phyloP scores from a whole-genome alignment of 2,888 invertebrate species.

The Drosophila pegasa region DNA sequence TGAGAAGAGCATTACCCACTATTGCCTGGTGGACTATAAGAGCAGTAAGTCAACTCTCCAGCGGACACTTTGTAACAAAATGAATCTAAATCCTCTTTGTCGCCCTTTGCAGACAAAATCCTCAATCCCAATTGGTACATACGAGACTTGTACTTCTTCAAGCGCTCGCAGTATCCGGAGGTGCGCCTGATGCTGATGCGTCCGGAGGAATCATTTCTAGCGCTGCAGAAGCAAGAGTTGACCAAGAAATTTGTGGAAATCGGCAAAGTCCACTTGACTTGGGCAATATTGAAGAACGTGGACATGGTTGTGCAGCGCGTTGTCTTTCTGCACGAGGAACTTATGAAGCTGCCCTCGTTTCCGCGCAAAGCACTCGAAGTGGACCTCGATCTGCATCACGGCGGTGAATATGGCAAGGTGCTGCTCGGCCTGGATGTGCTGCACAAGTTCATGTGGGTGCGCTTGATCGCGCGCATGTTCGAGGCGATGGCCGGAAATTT shows the following conservation, averaged over 20 bases:
- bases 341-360: constrained; percentile 99
- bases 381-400: constrained; percentile 96
- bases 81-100: too few species aligned
- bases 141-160: constrained; percentile 97
- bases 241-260: constrained; percentile 98
- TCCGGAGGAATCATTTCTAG: constrained; percentile 95
- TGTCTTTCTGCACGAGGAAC: constrained; percentile 98
- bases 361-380: constrained; percentile 99
- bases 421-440: constrained; percentile 96
- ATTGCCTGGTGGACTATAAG: constrained; percentile 98
- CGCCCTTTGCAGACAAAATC: constrained; percentile 91
- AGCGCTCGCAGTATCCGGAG: constrained; percentile 98
- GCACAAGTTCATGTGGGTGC: constrained; percentile 99
- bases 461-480: constrained; percentile 97
- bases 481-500: constrained; percentile 99
- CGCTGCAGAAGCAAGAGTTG: constrained; percentile 95
- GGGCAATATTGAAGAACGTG: constrained; percentile 96
- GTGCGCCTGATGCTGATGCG: constrained; percentile 97
- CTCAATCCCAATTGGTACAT: constrained; percentile 98
- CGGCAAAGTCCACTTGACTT: constrained; percentile 96
- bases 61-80: too few species aligned
- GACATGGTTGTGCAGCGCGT: constrained; percentile 99
- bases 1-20: constrained; percentile 93
- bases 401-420: constrained; percentile 95
- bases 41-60: constrained; percentile 90